Evolutionary conservation across 2,888 invertebrate species (phyloP), one percentile per base, ranked within the genome.

Genomic region (Oligia latruncula): DNA sequence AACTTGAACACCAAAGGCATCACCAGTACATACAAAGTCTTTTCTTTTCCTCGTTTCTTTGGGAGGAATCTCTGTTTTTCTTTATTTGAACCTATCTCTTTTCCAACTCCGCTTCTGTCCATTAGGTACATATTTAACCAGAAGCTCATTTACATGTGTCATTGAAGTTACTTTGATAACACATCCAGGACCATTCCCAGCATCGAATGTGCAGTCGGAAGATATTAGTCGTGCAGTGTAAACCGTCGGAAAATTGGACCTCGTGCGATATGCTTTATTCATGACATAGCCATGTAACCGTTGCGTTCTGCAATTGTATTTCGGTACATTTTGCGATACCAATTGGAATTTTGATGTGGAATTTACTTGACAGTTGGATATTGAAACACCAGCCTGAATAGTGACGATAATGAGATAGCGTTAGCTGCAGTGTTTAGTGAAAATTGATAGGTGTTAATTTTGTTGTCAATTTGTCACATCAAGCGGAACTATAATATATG

Each of bases 241-340:
- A 94, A 94, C 89, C 92, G 88, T 92, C 87, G 94, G 94, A 94
- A 95, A 95, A 95, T 95, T 95, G 93, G 93, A 95, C 93, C 87
- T 90, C 91, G 90, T 90, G 81, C 91, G 91, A 86, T 91, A 95
- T 95, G 94, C 92, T 93, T 95, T 96, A 95, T 95, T 95, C 95
- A 95, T 95, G 93, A 93, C 92, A 92, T 90, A 88, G 90, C 88
- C 90, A 90, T 90, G 92, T 87, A 88, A 88, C 91, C 83, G 87
- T 88, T 91, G 90, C 91, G 84, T 87, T 90, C 90, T 93, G 91
- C 92, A 92, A 93, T 94, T 93, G 94, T 92, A 92, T 91, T 93
- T 92, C 87, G 89, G 81, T 91, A 90, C 89, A 93, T 93, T 93
- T 90, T 90, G 92, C 81, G 89, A 87, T 90, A 88, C 88, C 89